Conservation (phyloP, 1,140 invertebrate species). For the Drosophila sucinea region DNA sequence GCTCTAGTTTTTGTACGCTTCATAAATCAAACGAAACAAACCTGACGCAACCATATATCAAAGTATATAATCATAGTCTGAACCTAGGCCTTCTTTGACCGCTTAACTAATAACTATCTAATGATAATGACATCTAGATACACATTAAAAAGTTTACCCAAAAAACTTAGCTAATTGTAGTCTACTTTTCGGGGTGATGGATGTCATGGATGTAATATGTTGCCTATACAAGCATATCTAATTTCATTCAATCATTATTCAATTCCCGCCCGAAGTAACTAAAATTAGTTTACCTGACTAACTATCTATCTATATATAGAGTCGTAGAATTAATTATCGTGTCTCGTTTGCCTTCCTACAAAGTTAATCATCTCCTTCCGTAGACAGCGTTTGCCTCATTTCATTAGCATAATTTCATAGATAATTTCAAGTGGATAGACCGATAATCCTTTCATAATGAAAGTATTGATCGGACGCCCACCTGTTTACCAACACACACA, state of each 20-base stretch:
- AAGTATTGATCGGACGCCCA: constrained; percentile 1
- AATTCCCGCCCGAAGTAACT: background rate
- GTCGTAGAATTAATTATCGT: background rate
- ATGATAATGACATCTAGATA: too few relatives aligned
- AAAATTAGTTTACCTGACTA: constrained; percentile 6
- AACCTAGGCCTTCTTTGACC: too few relatives aligned
- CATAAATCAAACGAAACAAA: too few relatives aligned
- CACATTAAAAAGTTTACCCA: too few relatives aligned
- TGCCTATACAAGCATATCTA: background rate
- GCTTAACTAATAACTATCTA: background rate
- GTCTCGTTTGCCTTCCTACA: background rate
- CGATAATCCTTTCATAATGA: constrained; percentile 3
- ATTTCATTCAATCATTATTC: background rate
- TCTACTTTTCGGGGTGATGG: background rate
- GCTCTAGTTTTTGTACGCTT: too few relatives aligned
- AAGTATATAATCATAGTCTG: too few relatives aligned
- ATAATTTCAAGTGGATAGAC: background rate
- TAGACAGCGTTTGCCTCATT: background rate
- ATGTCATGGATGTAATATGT: background rate
- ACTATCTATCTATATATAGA: background rate
- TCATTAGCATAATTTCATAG: constrained; percentile 11
- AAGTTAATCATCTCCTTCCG: background rate
- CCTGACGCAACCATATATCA: too few relatives aligned
- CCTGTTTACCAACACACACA: background rate
- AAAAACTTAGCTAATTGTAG: background rate